Base-by-base conservation (phyloP, 2,888 invertebrate species). In the Maniola hyperantus region DNA sequence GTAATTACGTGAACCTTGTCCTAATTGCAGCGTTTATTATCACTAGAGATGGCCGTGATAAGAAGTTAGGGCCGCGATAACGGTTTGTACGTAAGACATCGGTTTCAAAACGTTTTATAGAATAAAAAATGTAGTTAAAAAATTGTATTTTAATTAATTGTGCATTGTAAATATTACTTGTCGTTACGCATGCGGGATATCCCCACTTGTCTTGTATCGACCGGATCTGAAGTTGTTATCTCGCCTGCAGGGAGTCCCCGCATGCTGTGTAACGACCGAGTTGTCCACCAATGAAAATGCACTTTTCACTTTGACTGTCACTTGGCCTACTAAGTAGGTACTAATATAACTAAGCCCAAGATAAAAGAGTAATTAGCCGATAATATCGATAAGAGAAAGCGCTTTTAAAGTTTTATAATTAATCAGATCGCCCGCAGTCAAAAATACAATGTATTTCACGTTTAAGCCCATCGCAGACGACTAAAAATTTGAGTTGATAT, bases 31-130 rank as follows among this genome's bases (percentile, higher is more conserved):
- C 20, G 20, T 42, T 57, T 20, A 42, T 57, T 57, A 57, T 57
- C 57, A 39, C 39, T 20, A 11, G 42, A 57, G 57, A 57, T 39
- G 57, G 20, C 57, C 57, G 57, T 20, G 57, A 57, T 57, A 42
- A 39, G 39, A 42, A 18, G 18, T 57, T 57, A 57, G 57, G 18
- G 13, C 11, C 11, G 13, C 20, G 57, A 57, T 57, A 57, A 42
- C 57, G 20, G 6, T 7, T 0, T 48, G 18, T 4, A 18, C 8
- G 15, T 48, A 15, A 15, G 48, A 48, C 8, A 18, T 48, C 48
- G 8, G 48, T 48, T 48, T 18, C 15, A 18, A 15, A 48, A 48
- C 48, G 18, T 48, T 48, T 46, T 18, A 8, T 8, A 8, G 8
- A 2, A 15, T 46, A 7, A 6, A 46, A 15, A 15, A 39, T 39